Evolutionary conservation across 2,113 vertebrate genomes (phyloP).

Genomic region (Orientallactaga bullata): DNA sequence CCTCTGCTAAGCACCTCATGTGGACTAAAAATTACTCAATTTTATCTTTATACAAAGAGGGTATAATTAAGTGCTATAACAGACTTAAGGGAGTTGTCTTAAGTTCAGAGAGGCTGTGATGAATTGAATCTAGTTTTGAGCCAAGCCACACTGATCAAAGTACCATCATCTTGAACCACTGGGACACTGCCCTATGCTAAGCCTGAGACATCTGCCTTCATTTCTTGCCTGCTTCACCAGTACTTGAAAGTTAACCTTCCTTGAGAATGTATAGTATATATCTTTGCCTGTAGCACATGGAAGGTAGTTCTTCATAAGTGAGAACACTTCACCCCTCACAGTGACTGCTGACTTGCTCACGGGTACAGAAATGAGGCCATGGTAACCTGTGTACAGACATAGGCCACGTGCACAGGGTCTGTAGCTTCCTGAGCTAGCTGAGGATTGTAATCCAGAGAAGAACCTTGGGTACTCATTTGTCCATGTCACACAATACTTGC

Average conservation of each 20-base stretch:
- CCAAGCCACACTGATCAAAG: not conserved
- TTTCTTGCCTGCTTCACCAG: not conserved
- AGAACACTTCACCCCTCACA: not conserved
- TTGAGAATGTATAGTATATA: not conserved
- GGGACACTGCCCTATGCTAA: not conserved
- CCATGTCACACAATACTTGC: not conserved
- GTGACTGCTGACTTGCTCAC: not conserved
- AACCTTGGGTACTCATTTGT: not conserved
- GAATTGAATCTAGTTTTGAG: constrained; percentile 24
- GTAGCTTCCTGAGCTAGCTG: not conserved
- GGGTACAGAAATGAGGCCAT: constrained; percentile 1
- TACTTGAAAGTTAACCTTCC: not conserved
- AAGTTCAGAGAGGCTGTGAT: not conserved
- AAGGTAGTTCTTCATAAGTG: not conserved
- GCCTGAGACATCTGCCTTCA: not conserved
- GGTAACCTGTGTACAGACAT: not conserved
- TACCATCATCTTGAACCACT: not conserved
- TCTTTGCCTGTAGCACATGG: not conserved
- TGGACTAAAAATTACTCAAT: constrained; percentile 36
- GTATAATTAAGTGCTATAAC: not conserved
- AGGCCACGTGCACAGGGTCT: not conserved
- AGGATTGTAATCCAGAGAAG: constrained; percentile 1
- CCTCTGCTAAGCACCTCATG: not conserved
- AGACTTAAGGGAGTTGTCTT: not conserved
- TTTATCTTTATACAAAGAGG: too few species aligned